Conservation (phyloP, 2,113 vertebrate genomes). For the Brachyistius frenatus region DNA sequence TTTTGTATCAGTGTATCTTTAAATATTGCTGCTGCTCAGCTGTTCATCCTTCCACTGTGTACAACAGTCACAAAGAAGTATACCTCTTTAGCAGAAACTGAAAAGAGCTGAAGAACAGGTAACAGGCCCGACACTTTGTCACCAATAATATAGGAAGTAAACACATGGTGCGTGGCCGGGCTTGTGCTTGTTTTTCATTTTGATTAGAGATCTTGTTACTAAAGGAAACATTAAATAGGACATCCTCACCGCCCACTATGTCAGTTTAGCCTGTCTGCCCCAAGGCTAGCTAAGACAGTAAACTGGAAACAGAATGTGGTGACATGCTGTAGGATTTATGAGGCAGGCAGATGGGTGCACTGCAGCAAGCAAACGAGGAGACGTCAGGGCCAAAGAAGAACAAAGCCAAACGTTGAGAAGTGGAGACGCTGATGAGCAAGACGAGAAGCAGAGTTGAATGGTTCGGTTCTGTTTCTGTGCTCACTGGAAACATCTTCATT, state of each 20-base stretch:
- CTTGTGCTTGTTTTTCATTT: neutral
- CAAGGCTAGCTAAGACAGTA: conserved; percentile 42
- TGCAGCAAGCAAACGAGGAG: conserved; percentile 31
- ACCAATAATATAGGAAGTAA: neutral
- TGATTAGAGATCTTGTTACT: conserved; percentile 23
- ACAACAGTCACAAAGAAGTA: neutral
- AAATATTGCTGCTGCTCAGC: too few relatives aligned
- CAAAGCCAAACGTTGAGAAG: conserved; percentile 18
- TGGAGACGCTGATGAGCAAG: neutral
- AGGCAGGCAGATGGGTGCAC: conserved; percentile 22
- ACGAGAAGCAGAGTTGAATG: neutral
- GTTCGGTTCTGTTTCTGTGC: neutral
- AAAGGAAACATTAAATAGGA: conserved; percentile 37
- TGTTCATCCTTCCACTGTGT: neutral
- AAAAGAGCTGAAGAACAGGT: neutral
- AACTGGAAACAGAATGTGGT: conserved; percentile 52
- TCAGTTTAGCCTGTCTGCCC: conserved; percentile 42
- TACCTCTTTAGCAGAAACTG: neutral
- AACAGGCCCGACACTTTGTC: neutral
- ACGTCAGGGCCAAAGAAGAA: conserved; percentile 24
- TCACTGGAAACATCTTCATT: neutral
- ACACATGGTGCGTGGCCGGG: neutral
- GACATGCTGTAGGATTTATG: conserved; percentile 54
- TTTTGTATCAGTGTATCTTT: too few relatives aligned
- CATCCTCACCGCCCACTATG: conserved; percentile 39